These are phyloP conservation scores for Menidia beryllina DNA, from an alignment of 2,113 vertebrate genomes.

Conservation along the genomic window DNA sequence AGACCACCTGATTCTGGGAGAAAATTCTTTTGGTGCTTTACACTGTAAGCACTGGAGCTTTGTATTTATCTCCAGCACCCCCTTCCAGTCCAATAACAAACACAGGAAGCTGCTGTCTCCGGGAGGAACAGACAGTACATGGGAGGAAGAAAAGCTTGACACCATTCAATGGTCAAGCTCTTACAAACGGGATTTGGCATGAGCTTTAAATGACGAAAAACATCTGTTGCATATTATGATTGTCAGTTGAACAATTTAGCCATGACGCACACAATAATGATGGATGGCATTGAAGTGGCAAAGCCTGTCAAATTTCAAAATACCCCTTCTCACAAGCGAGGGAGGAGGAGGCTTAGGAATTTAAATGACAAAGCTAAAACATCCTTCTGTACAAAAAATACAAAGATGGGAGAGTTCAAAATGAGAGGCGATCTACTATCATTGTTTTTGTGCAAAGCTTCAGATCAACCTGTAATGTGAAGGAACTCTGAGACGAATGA, in stretches of 20 bases:
- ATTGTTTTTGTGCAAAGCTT: not conserved
- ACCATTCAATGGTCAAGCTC: conserved; percentile 6
- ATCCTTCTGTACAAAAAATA: conserved; percentile 26
- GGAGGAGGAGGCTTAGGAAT: conserved; percentile 22
- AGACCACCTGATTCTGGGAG: conserved; percentile 4
- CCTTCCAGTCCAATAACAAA: conserved; percentile 76
- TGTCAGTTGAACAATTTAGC: conserved; percentile 40
- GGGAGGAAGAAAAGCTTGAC: conserved; percentile 35
- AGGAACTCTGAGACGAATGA: conserved; percentile 47
- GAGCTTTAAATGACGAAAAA: conserved; percentile 15
- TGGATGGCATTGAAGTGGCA: conserved; percentile 32
- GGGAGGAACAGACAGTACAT: conserved; percentile 52
- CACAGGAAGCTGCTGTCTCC: conserved; percentile 77
- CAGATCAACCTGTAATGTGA: conserved; percentile 10
- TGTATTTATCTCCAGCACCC: conserved; percentile 55
- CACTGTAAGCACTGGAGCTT: conserved; percentile 28
- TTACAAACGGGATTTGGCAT: conserved; percentile 27
- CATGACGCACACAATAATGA: conserved; percentile 18
- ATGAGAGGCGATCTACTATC: conserved; percentile 10
- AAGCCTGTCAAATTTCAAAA: conserved; percentile 37
- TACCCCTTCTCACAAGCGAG: conserved; percentile 12
- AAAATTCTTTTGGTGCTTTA: conserved; percentile 28
- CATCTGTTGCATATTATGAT: conserved; percentile 56
- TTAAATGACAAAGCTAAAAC: conserved; percentile 20
- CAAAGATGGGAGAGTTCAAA: conserved; percentile 17